Evolutionary conservation across 1,140 invertebrate species (phyloP), one percentile per base, ranked within the genome.

Genomic region (Chelonus insularis): DNA sequence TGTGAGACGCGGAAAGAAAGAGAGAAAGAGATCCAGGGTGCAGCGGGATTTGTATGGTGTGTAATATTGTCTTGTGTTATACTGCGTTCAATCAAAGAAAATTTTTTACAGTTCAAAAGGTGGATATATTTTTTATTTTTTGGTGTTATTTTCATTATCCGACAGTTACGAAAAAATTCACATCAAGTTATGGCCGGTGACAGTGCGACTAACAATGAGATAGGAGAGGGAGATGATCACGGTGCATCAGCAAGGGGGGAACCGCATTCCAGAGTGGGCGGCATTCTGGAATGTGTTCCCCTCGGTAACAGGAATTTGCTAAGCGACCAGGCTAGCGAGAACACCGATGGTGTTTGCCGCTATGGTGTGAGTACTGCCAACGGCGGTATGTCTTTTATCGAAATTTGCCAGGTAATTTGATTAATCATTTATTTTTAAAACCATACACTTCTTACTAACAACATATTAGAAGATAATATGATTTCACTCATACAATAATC

Each of bases 181-280:
- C 32, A 34, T 16, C n/a, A 37, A 21, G 65, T 61, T 60, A 77
- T 76, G 74, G 72, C 74, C 69, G 73, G 73, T 64, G 70, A 74
- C 56, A 70, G 68, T 62, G 62, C 64, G 23, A 67, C 66, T 65
- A 75, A 75, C 74, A 77, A 76, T 77, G 74, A 75, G 60, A 70
- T 68, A 59, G 51, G 60, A 25, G 62, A 48, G 48, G 60, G 48
- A n/a, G 73, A 63, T 45, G 66, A 69, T 39, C 72, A 72, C 68
- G 66, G 64, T 65, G 67, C 71, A 64, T 72, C 68, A 62, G 72
- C 65, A 57, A 68, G 66, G 67, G 69, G 72, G 72, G 73, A 77
- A 71, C 73, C 67, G 62, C 77, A 80, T 78, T 77, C 73, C 77
- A 79, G 78, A 80, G 77, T 81, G 77, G 78, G 78, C 77, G 78